Evolutionary conservation across 2,888 invertebrate species (phyloP), one percentile per base, ranked within the genome.

Genomic region (Trichacis sp.): DNA sequence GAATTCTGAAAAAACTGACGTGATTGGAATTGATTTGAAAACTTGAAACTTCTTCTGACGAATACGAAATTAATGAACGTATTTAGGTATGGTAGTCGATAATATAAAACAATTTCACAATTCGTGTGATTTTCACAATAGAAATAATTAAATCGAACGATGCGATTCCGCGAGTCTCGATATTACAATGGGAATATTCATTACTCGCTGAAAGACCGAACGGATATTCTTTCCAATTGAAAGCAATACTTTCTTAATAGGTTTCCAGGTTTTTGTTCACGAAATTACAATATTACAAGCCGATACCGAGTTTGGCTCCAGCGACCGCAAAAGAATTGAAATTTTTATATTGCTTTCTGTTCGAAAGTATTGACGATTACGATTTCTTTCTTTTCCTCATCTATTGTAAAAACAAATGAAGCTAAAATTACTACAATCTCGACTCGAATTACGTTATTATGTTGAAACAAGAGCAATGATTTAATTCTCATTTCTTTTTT

Each of bases 271-370:
- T 30, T 24, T 12, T 36, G 17, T 46, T 30, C 45, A 20, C 43
- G 45, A 36, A 59, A 59, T 59, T 52, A 47, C 52, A 47, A 52
- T 42, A 59, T 59, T 52, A 59, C 30, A 20, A 47, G 46, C 51
- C 20, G 45, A 51, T 58, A 51, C 36, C 24, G 14, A 15, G 8
- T 8, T 56, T 14, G 24, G 36, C 51, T 29, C n/a, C 42, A 52
- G 24, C 30, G 17, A 59, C 52, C 52, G 17, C 33, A 11, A 29
- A 29, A 29, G 18, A 57, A 52, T 59, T 52, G 38, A 18, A 52
- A 36, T 24, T n/a, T n/a, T 38, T 59, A 33, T 36, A 59, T 48
- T 59, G 38, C 46, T 8, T 18, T 47, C 18, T 45, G 47, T 11
- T 59, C 45, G 17, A 24, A 29, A 42, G 19, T 40, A 38, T 40